Evolutionary conservation across 2,797 vertebrate genomes (phyloP).

Genomic region (Phoxinus dragarum): DNA sequence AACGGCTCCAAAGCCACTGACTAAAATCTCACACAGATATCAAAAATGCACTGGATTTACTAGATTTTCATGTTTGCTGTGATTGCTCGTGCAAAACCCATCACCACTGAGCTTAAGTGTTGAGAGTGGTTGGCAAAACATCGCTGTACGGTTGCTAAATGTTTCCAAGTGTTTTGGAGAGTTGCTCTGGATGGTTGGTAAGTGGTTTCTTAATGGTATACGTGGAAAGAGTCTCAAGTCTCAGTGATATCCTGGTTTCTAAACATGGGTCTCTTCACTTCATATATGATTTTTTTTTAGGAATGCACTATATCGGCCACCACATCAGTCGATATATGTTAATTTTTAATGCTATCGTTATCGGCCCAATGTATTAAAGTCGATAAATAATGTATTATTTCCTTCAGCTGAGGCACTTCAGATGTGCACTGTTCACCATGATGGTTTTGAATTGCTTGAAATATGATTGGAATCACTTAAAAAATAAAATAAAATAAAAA

Average conservation of each 20-base stretch:
- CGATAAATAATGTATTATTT: no score
- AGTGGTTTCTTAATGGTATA: not conserved
- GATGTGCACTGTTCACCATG: no score
- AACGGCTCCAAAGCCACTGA: constrained; percentile 22
- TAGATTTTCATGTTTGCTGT: not conserved
- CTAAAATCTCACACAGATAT: not conserved
- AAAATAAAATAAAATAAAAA: no score
- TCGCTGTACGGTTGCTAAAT: not conserved
- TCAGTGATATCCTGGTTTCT: not conserved
- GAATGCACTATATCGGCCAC: no score
- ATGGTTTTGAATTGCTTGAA: no score
- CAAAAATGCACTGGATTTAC: not conserved
- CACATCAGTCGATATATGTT: no score
- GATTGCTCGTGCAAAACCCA: not conserved
- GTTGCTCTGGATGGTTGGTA: not conserved
- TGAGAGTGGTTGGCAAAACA: not conserved
- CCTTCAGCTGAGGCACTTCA: no score
- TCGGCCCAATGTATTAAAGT: no score
- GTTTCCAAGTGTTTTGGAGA: not conserved
- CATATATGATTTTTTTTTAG: no score
- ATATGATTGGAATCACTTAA: no score
- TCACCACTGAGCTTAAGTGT: not conserved
- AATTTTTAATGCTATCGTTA: no score
- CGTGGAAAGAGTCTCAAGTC: not conserved
- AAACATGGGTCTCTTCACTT: not conserved